Percentiles rank a stretch among this genome's conserved stretches.
Conservation (phyloP, 2,113 vertebrate genomes). For the Bucco capensis region DNA sequence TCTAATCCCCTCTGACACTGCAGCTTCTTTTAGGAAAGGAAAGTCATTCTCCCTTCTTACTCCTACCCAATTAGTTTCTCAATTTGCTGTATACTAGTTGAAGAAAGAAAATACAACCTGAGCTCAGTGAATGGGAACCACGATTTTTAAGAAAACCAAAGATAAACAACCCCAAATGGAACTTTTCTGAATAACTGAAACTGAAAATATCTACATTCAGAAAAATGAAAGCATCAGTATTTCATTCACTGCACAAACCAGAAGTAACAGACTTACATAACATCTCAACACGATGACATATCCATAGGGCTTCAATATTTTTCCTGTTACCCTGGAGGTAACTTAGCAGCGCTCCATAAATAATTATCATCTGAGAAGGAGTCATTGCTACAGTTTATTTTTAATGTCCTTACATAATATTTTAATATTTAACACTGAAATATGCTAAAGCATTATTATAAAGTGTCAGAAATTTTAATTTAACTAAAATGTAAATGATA, state of each 20-base stretch:
- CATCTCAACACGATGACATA: conserved; percentile 36
- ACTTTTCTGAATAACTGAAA: background rate
- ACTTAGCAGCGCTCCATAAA: conserved; percentile 68
- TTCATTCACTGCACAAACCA: background rate
- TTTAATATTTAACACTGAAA: conserved; percentile 47
- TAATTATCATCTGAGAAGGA: conserved; percentile 59
- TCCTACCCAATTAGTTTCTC: background rate
- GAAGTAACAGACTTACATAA: conserved; percentile 43
- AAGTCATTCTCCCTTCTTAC: background rate
- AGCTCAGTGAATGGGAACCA: background rate
- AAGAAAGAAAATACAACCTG: background rate
- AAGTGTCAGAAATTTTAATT: background rate
- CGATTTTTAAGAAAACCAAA: background rate
- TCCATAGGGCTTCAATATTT: conserved; percentile 57
- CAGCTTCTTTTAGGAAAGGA: background rate
- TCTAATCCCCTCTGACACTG: background rate
- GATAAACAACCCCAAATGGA: background rate
- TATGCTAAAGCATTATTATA: background rate
- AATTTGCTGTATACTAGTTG: background rate
- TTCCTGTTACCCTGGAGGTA: conserved; percentile 65
- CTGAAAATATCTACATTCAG: background rate
- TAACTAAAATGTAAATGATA: background rate
- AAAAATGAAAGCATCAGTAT: background rate
- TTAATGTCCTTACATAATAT: conserved; percentile 57
- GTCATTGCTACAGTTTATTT: conserved; percentile 62